Evolutionary conservation across 2,113 vertebrate species (phyloP).

Genomic region (Pachyramphus minor): DNA sequence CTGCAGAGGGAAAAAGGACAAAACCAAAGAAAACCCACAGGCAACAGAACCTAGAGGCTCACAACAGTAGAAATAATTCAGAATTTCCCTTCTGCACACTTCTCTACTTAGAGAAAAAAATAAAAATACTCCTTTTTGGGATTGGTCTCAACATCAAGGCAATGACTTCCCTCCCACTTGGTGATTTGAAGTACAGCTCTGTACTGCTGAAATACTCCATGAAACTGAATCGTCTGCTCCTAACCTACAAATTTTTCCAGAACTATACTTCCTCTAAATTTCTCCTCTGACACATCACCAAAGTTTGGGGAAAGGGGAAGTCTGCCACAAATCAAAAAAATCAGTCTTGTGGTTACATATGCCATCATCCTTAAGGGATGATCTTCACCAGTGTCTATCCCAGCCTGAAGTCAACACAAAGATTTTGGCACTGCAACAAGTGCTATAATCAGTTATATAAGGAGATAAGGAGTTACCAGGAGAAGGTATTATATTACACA

Average conservation of each 20-base stretch:
- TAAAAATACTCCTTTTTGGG: not conserved
- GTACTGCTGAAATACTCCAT: not conserved
- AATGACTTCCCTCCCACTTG: rapidly evolving
- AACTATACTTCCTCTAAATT: not conserved
- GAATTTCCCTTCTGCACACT: not conserved
- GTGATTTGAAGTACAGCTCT: not conserved
- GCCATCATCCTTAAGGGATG: not conserved
- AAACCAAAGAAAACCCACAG: not conserved
- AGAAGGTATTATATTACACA: not conserved
- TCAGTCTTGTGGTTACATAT: not conserved
- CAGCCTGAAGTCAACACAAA: not conserved
- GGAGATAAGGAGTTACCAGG: not conserved
- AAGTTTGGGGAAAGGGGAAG: not conserved
- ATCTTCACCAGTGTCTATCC: not conserved
- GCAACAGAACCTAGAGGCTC: not conserved
- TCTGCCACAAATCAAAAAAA: not conserved
- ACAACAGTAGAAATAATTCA: not conserved
- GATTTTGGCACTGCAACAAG: not conserved
- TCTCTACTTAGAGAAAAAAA: not conserved
- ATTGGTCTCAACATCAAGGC: not conserved
- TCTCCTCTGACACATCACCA: not conserved
- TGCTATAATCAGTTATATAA: not conserved
- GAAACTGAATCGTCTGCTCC: not conserved
- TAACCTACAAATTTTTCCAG: not conserved
- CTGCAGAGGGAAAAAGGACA: not conserved